These are phyloP conservation scores for Loriculus beryllinus DNA, from an alignment of 2,797 vertebrate species.

Conservation along the genomic window DNA sequence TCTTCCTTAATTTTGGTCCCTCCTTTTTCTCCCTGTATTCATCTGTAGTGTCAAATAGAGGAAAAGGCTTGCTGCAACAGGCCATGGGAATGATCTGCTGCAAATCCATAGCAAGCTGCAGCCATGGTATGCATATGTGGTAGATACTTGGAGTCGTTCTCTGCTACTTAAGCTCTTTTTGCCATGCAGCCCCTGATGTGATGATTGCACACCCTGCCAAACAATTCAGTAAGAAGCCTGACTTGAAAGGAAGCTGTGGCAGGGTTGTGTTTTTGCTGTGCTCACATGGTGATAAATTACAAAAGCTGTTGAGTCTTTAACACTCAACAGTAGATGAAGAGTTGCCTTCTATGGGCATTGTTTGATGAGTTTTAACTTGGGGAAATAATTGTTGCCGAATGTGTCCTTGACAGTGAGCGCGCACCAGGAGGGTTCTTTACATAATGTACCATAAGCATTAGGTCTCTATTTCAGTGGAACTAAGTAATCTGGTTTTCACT, in stretches of 20 bases:
- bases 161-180: conserved; percentile 29
- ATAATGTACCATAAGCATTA: neutral
- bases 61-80: neutral
- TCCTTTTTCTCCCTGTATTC: neutral
- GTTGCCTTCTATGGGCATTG: conserved; percentile 39
- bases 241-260: conserved; percentile 41
- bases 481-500: neutral
- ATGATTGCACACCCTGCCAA: neutral
- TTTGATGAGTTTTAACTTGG: conserved; percentile 27
- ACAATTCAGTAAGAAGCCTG: neutral
- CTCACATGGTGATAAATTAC: conserved; percentile 37
- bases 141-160: neutral
- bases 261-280: conserved; percentile 9
- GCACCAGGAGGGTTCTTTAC: neutral
- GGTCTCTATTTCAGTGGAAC: neutral
- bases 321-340: conserved; percentile 13
- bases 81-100: neutral
- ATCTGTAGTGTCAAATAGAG: neutral
- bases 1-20: neutral
- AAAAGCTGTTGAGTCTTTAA: conserved; percentile 13
- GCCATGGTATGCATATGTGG: neutral
- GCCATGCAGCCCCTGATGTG: neutral
- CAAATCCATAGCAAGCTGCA: neutral
- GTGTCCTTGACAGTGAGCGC: neutral
- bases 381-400: conserved; percentile 22